Percentiles rank a stretch among this genome's conserved stretches.
Evolutionary conservation across 2,113 vertebrate species (phyloP).

Genomic region (Rattus rattus): DNA sequence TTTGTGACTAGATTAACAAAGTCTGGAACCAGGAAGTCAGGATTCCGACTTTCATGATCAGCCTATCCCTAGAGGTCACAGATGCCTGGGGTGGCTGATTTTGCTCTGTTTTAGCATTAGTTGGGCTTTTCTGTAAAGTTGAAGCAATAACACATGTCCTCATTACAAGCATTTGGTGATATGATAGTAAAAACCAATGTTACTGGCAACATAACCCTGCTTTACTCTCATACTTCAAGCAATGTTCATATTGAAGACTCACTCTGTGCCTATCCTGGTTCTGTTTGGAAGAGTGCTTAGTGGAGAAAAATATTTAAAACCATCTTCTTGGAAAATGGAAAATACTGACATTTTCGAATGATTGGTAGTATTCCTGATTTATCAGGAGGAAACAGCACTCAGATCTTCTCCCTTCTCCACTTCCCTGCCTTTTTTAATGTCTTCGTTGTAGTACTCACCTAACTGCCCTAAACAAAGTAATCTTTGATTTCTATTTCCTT

Average conservation of each 20-base stretch:
- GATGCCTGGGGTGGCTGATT: background rate
- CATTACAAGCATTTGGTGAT: background rate
- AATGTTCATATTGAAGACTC: background rate
- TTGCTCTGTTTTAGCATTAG: background rate
- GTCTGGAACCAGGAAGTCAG: background rate
- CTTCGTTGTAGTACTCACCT: background rate
- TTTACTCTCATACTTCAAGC: background rate
- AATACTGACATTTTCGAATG: background rate
- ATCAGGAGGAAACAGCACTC: background rate
- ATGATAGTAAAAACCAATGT: background rate
- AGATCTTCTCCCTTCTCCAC: background rate
- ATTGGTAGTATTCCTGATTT: background rate
- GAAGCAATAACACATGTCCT: background rate
- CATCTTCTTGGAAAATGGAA: background rate
- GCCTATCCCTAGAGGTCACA: background rate
- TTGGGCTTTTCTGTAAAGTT: slow-evolving; percentile 1
- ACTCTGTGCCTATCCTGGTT: background rate
- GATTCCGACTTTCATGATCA: background rate
- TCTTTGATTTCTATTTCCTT: background rate
- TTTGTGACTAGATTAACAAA: slow-evolving; percentile 9
- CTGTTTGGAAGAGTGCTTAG: background rate
- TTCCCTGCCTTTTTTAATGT: background rate
- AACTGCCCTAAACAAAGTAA: background rate
- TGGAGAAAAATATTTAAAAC: background rate
- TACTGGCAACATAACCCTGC: background rate